Evolutionary conservation across 2,113 vertebrate genomes (phyloP), one percentile per base, ranked within the genome.

Genomic region (Microtus oregoni): DNA sequence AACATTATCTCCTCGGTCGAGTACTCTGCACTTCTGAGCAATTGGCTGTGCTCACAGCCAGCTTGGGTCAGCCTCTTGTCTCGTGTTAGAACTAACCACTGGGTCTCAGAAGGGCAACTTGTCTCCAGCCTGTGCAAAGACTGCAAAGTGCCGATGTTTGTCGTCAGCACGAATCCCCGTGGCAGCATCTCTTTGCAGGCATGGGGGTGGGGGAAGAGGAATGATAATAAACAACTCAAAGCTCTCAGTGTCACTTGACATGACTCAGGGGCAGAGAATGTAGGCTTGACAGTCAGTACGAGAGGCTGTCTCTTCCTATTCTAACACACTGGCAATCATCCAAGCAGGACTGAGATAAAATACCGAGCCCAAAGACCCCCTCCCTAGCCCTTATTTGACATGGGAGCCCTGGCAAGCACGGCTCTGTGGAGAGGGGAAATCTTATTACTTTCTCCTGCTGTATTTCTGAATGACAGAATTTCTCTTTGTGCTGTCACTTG

Each of bases 401-500:
- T 17, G 0, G 44, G 92, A 92, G 32, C 28, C 3, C 82, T 77
- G 65, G 63, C 72, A 91, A 95, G 58, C 65, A 55, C 65, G n/a
- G 7, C 76, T 96, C 61, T 89, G 30, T 10, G 52, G 17, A 78
- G 75, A 90, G 77, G 35, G 32, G 19, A 77, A 89, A 63, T 82
- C 65, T 73, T 78, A 26, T 89, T 83, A 82, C 65, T 96, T 92
- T 63, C 61, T 77, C 72, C 22, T 26, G 26, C 1, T 68, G 38
- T 35, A n/a, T 96, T 55, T 93, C 90, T 79, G 70, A 61, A 50
- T 82, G 85, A 9, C 79, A 86, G 89, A 81, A 92, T 96, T 93
- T 97, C 41, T 89, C 58, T 94, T 94, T 82, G 30, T 82, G 44
- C 19, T 79, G 26, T 92, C 83, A 93, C 38, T 92, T 95, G 68